Evolutionary conservation across 2,888 invertebrate species (phyloP), one percentile per base, ranked within the genome.

Genomic region (Argyresthia albistria): DNA sequence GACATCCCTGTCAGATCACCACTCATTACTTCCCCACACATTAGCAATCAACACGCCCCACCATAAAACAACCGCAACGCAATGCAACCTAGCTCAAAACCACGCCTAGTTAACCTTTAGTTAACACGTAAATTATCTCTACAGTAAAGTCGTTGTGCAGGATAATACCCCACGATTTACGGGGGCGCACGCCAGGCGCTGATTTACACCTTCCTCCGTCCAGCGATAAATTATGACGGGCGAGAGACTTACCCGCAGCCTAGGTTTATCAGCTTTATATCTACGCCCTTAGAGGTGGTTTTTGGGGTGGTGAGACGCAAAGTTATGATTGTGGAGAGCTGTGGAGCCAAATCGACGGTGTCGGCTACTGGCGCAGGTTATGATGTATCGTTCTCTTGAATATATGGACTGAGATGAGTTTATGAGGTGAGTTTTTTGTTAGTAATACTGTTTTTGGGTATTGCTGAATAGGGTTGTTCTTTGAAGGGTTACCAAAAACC

Each of bases 151-250:
- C 46, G 42, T 46, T 53, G 52, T 51, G 46, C 43, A 43, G 55
- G 52, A 53, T 55, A 56, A 84, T 83, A 80, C 79, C 80, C 75
- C 76, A 73, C 76, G 77, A 86, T 84, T 86, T 86, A 86, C 76
- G 83, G 78, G 73, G 69, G 69, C 70, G 68, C 73, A 74, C 73
- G 77, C 80, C 73, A 70, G 74, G 74, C 69, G 63, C 62, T 83
- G 86, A 86, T 50, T 50, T 84, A 86, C 76, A 39, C 10, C n/a
- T 39, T 39, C 39, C 39, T 39, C 39, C 39, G 8, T 39, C 39
- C 39, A 39, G 39, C 39, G 39, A 39, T 39, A 39, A 39, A 39
- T 39, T 39, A 39, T 39, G 39, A 39, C 39, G 9, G 10, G 4
- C 10, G 39, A 8, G 39, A 39, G 3, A 39, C 39, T 39, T 39